Conservation (phyloP, 2,113 vertebrate species). For the Microtus oregoni region DNA sequence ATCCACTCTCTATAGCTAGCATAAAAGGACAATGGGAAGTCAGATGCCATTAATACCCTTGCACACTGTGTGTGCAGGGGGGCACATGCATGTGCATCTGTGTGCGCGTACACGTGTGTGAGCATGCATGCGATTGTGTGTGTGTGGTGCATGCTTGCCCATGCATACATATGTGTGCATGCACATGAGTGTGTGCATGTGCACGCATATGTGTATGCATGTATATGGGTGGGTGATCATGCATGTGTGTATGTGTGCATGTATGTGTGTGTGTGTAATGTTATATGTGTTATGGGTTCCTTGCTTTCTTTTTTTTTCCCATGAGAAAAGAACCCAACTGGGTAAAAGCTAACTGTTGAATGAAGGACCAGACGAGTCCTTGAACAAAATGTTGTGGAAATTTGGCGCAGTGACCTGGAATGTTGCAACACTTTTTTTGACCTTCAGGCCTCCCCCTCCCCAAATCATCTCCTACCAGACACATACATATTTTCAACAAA, state of each 20-base stretch:
- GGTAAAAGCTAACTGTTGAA: neutral
- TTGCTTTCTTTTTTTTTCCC: neutral
- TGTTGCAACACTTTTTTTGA: neutral
- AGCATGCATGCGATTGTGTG: neutral
- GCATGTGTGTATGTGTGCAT: neutral
- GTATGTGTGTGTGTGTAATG: neutral
- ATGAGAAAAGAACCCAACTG: neutral
- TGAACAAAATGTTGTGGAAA: neutral
- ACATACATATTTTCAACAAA: neutral
- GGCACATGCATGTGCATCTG: neutral
- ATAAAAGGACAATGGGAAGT: neutral
- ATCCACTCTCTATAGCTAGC: neutral
- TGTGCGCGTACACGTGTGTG: neutral
- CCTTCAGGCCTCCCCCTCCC: neutral
- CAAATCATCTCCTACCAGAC: neutral
- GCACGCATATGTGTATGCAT: too few species aligned
- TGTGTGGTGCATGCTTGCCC: neutral
- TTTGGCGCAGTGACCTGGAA: neutral
- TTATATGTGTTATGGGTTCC: neutral
- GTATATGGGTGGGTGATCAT: too few species aligned
- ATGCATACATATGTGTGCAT: neutral
- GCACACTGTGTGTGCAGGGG: neutral
- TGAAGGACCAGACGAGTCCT: neutral
- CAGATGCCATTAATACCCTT: neutral
- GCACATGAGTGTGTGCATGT: neutral